Base-by-base conservation (phyloP, 2,888 invertebrate species). In the Papilio elwesi region DNA sequence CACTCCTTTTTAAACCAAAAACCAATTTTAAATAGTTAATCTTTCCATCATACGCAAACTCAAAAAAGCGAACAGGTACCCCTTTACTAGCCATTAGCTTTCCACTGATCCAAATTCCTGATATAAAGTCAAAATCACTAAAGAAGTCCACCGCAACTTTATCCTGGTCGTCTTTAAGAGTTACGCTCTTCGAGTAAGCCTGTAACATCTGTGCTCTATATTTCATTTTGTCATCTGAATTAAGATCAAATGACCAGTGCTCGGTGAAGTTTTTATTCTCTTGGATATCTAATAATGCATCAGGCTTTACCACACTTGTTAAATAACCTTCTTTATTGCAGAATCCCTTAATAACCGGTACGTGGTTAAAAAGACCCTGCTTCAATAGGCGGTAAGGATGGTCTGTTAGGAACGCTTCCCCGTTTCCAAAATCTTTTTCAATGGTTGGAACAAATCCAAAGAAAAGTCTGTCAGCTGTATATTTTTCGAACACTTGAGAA, bases 311-410 rank as follows among this genome's bases (percentile, higher is more conserved):
- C 64, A 78, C 51, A 36, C 69, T 75, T 79, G 89, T 87, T 36
- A 90, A 78, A 12, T 89, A 81, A 1, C 94, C 94, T 80, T 95
- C 94, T 3, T 82, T 85, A 1, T 88, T 85, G 74, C 90, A 93
- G 76, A 94, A 93, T 15, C 94, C 94, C 84, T 90, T 89, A 16
- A 94, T 85, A 1, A 90, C 77, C 0, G 94, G 94, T 38, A 94
- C 90, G 36, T 84, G 81, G 10, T 84, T 79, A 64, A 89, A 86
- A 52, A 84, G 82, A n/a, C 87, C 88, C 66, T 86, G 80, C 74
- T 87, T 86, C 64, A 94, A 71, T 49, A 90, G 67, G 36, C 80
- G 90, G 78, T 81, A 95, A 75, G 78, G 95, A 87, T 49, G 74
- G 4, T 78, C 75, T 6, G 81, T 85, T 67, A 86, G 75, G 74